Conservation (phyloP, 2,113 vertebrate species). For the Cynocephalus volans region DNA sequence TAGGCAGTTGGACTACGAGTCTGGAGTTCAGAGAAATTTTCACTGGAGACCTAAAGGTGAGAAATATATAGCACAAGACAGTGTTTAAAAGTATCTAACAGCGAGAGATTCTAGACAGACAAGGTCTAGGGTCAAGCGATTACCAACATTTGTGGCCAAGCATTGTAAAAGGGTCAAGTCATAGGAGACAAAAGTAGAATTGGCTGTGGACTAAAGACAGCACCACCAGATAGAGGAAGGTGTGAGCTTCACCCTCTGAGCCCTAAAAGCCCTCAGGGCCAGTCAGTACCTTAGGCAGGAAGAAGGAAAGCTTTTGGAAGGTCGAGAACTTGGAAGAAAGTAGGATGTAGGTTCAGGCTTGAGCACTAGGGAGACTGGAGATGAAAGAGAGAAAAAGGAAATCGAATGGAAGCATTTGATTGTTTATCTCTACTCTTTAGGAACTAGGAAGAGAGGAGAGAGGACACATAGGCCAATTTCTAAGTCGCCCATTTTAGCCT, state of each 20-base stretch:
- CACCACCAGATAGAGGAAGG: too few species aligned
- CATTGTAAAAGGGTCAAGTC: background rate
- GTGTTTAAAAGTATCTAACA: background rate
- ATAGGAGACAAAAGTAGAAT: background rate
- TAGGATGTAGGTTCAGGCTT: background rate
- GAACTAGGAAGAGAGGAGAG: background rate
- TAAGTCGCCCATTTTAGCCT: background rate
- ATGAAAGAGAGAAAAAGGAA: background rate
- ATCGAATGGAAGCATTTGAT: background rate
- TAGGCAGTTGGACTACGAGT: background rate
- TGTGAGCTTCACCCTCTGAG: background rate
- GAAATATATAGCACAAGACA: background rate
- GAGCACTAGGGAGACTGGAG: background rate
- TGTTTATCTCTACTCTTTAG: background rate
- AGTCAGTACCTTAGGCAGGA: background rate
- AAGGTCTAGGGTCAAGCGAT: background rate
- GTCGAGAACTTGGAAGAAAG: background rate
- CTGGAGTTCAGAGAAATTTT: background rate
- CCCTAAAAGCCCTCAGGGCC: fast-evolving
- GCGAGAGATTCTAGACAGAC: background rate
- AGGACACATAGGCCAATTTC: background rate
- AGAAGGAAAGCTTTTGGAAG: background rate
- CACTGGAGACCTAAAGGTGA: background rate
- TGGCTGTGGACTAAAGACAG: background rate
- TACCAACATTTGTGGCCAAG: background rate